Conservation (phyloP, 2,888 invertebrate species). For the Bedellia somnulentella region DNA sequence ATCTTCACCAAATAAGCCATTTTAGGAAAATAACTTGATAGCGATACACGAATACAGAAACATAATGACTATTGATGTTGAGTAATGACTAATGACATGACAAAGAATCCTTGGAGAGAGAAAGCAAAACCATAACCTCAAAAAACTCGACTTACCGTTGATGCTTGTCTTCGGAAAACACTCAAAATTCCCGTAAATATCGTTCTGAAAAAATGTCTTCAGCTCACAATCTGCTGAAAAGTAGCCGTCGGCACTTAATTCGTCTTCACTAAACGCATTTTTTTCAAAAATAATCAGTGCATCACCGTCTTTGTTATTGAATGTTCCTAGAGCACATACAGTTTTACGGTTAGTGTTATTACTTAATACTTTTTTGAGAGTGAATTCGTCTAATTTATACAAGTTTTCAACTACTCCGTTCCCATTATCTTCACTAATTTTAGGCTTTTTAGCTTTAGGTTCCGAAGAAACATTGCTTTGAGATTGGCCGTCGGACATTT, state of each 20-base stretch:
- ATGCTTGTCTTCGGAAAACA: constrained; percentile 64
- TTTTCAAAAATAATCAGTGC: constrained; percentile 82
- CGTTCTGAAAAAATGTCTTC: constrained; percentile 73
- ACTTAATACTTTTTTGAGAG: constrained; percentile 66
- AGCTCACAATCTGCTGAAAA: constrained; percentile 65
- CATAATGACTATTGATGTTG: too few relatives aligned
- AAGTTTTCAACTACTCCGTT: constrained; percentile 26
- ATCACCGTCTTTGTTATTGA: constrained; percentile 61
- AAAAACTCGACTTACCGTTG: constrained; percentile 62
- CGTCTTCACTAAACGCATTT: constrained; percentile 72
- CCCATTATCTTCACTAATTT: constrained; percentile 36
- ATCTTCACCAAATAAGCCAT: too few relatives aligned
- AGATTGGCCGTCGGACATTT: constrained; percentile 45
- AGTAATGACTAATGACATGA: too few relatives aligned
- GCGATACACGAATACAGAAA: too few relatives aligned
- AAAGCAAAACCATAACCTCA: background rate
- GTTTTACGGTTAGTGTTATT: constrained; percentile 74
- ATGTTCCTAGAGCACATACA: constrained; percentile 70
- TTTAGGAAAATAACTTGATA: too few relatives aligned
- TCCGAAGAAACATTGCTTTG: constrained; percentile 27
- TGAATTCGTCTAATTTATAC: constrained; percentile 66
- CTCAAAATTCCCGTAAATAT: constrained; percentile 82
- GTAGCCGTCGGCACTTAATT: constrained; percentile 56
- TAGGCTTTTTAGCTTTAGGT: constrained; percentile 39
- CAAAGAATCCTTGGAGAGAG: too few relatives aligned